Base-by-base conservation (phyloP, 2,888 invertebrate species). In the Heliothis peltigera region DNA sequence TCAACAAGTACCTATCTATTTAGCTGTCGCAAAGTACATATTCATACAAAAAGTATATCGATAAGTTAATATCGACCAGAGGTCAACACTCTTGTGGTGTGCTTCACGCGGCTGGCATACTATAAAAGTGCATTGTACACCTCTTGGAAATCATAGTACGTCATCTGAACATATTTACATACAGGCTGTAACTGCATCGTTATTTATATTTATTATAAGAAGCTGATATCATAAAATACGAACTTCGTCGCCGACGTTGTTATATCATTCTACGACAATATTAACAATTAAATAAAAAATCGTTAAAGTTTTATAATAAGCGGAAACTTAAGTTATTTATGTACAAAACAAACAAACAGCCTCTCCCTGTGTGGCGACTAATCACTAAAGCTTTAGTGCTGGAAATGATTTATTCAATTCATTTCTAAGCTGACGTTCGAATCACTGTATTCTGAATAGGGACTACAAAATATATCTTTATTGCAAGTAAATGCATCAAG, bases 111-210 rank as follows among this genome's bases (percentile, higher is more conserved):
- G 88, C 87, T 89, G 81, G 90, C 89, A 89, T 90, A 89, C 90
- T 90, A 89, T 92, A 92, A 91, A 93, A 92, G 92, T 88, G 91
- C 91, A 92, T 92, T 92, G 92, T 91, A 89, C 89, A 89, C 87
- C 88, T 92, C 89, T 87, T 89, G 89, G 91, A 89, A 92, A 88
- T 88, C 82, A 82, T 80, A 77, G 82, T 80, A 86, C 86, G 86
- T 87, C 87, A 89, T 86, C 83, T 84, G 76, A 77, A 74, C 79
- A 80, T 79, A 84, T 84, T 82, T 77, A 84, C 79, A 84, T 76
- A 71, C 69, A 65, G 49, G 47, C 64, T 69, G 52, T 80, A 73
- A 73, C 73, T 78, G 66, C 79, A 73, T 67, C 62, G 61, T 70
- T 72, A 67, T 72, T 72, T 69, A 62, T 64, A 60, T 68, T 67